A percentile compares a stretch with the other conserved stretches of the same genome.
Conservation (phyloP, 2,113 vertebrate genomes). For the Echinops telfairi region DNA sequence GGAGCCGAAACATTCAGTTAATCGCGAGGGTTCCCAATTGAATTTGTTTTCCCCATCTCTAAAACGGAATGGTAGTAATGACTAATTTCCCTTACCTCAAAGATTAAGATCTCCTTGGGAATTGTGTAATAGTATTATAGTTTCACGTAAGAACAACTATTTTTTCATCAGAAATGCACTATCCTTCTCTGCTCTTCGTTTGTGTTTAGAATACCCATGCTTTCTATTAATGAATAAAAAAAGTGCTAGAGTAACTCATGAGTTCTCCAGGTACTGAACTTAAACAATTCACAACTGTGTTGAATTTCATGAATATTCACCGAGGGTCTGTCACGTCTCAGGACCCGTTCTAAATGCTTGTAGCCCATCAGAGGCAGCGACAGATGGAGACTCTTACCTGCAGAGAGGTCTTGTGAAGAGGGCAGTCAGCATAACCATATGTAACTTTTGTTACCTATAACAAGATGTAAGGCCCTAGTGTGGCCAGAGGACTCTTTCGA, state of each 20-base stretch:
- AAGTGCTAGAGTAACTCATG: no score
- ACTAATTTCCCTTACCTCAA: conserved; percentile 22
- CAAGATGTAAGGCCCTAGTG: no score
- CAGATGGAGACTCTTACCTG: neutral
- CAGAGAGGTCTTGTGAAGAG: neutral
- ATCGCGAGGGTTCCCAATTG: neutral
- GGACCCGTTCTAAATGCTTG: neutral
- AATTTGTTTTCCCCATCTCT: neutral
- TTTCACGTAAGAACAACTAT: conserved; percentile 12
- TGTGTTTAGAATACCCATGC: neutral
- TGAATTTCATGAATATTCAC: neutral
- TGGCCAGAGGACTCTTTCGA: no score
- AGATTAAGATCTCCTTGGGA: conserved; percentile 5
- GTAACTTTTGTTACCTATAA: neutral
- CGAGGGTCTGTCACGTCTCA: neutral
- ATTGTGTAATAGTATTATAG: neutral
- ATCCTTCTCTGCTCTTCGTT: neutral
- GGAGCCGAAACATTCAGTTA: neutral
- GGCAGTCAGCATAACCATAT: neutral
- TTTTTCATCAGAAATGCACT: neutral
- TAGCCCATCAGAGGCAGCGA: neutral
- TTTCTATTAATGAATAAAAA: neutral
- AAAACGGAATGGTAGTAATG: neutral
- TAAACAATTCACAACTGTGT: neutral
- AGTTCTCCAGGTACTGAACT: neutral